These are phyloP conservation scores for Alosa sapidissima DNA, from an alignment of 2,797 vertebrate genomes.

Conservation along the genomic window DNA sequence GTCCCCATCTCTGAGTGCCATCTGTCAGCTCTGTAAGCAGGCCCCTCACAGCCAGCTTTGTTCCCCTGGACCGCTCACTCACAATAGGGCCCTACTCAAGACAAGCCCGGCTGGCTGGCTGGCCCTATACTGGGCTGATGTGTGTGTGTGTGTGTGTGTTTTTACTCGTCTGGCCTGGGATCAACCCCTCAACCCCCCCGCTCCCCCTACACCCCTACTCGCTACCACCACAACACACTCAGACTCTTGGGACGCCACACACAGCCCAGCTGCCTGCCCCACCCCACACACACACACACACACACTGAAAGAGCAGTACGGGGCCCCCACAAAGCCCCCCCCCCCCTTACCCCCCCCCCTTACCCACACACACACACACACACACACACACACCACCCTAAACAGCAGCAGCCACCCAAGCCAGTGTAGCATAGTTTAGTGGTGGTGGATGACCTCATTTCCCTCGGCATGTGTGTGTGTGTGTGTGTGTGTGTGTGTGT, in stretches of 20 bases:
- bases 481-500: constrained; percentile 7
- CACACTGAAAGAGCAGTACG: neutral
- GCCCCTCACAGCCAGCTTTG: constrained; percentile 52
- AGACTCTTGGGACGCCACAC: constrained; percentile 49
- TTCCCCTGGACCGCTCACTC: constrained; percentile 47
- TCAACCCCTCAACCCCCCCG: neutral
- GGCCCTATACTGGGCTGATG: neutral
- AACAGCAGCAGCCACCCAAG: constrained; percentile 3
- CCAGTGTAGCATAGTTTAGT: neutral
- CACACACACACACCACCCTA: neutral
- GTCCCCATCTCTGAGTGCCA: constrained; percentile 59
- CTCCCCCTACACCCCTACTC: neutral
- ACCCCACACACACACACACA: neutral
- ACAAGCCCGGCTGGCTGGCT: constrained; percentile 42
- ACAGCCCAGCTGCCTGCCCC: constrained; percentile 56
- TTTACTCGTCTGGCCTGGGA: neutral
- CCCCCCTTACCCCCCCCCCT: too few species aligned
- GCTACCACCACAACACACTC: neutral
- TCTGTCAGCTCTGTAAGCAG: constrained; percentile 62
- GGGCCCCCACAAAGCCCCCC: neutral
- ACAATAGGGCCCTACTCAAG: constrained; percentile 46
- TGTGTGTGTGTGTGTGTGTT: constrained; percentile 1
- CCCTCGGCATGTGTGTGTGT: too few species aligned
- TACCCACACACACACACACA: neutral
- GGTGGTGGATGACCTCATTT: neutral